Evolutionary conservation across 2,888 invertebrate genomes (phyloP), one percentile per base, ranked within the genome.

Genomic region (Serrognathus titanus): DNA sequence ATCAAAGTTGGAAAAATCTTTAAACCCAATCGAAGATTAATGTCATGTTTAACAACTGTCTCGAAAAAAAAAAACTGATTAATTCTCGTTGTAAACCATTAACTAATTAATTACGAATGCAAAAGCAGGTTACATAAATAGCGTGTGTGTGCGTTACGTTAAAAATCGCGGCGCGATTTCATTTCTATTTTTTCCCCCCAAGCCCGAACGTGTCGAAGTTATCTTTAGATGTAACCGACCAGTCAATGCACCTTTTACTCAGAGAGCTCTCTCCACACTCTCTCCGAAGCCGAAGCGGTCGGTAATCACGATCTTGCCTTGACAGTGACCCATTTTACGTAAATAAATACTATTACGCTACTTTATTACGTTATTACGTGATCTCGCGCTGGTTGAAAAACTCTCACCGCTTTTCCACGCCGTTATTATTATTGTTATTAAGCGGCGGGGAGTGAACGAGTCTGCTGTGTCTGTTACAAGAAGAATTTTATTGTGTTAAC

Each of bases 281-380:
- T 64, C 62, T 66, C 63, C 56, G 52, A 47, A 48, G 48, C 58
- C 37, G 35, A 12, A 36, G 45, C n/a, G 12, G 57, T 55, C n/a
- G 12, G 57, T 55, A 63, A 66, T 66, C 63, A 66, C 63, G 65
- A 65, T 62, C 60, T 67, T 57, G 62, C 66, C 69, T 65, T 68
- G 71, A 60, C 71, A 69, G 58, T 71, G 71, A 64, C 71, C 71
- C 62, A 67, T 67, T 69, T 70, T 52, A 54, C 57, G 57, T 61
- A 59, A 66, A 64, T 60, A 59, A 59, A 55, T 58, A 58, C 61
- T 62, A 63, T 62, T 57, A 59, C 56, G 52, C 55, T 41, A 55
- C 55, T 52, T 31, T 45, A 53, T 53, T 51, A 55, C 49, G 20
- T 50, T 31, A 47, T 57, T 60, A 60, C 60, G 55, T 55, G 53